phyloP scores from a whole-genome alignment of 1,140 invertebrate species.

The Polypedilum vanderplanki region DNA sequence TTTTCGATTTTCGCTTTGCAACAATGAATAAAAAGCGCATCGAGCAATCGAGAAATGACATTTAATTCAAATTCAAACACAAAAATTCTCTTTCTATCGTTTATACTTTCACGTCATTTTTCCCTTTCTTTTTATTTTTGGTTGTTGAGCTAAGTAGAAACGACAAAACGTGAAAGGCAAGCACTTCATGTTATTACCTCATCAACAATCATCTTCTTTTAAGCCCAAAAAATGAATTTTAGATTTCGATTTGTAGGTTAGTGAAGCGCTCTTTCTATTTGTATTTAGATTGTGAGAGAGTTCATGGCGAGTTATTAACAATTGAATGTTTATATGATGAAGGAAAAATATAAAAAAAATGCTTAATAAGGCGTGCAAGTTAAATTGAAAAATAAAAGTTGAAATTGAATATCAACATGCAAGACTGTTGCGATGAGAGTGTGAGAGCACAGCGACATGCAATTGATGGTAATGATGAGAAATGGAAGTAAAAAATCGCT shows the following conservation, averaged over 20 bases:
- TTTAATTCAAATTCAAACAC: background rate
- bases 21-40: background rate
- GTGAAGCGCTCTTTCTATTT: constrained; percentile 1
- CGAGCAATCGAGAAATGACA: background rate
- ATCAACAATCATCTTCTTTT: constrained; percentile 12
- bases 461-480: too few species aligned
- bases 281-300: background rate
- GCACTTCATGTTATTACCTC: constrained; percentile 17
- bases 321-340: background rate
- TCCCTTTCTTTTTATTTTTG: too few species aligned
- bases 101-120: background rate
- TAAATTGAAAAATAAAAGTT: background rate
- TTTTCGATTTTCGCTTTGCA: background rate
- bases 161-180: constrained; percentile 14
- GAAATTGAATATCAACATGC: background rate
- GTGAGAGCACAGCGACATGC: too few species aligned
- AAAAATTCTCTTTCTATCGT: background rate
- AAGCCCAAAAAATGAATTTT: background rate
- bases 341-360: too few species aligned
- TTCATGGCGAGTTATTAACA: background rate
- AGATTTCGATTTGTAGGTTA: constrained; percentile 5
- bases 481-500: too few species aligned
- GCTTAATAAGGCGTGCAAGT: constrained; percentile 7
- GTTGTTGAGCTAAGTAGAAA: background rate
- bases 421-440: background rate